A percentile compares a stretch with the other conserved stretches of the same genome.
Evolutionary conservation across 1,140 invertebrate species (phyloP).

Genomic region (Centruroides sculpturatus): DNA sequence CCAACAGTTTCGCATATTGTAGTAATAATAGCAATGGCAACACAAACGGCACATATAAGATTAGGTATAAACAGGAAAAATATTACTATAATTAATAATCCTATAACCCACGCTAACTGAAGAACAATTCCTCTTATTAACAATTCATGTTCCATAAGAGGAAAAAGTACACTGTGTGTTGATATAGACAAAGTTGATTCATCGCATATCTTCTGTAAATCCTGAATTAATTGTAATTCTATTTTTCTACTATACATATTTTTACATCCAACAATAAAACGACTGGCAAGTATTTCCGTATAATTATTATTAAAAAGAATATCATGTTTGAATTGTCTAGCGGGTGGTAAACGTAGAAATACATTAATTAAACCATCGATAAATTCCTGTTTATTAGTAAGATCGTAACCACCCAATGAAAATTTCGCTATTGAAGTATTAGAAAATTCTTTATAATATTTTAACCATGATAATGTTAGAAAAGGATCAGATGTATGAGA

Average conservation of each 20-base stretch:
- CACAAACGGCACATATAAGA: conserved; percentile 78
- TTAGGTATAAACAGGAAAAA: conserved; percentile 92
- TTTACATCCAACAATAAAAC: conserved; percentile 74
- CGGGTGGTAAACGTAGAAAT: conserved; percentile 15
- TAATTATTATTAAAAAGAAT: conserved; percentile 62
- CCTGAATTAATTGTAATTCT: conserved; percentile 75
- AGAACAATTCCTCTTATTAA: conserved; percentile 78
- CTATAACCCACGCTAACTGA: conserved; percentile 83
- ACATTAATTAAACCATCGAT: conserved; percentile 54
- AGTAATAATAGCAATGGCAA: conserved; percentile 84
- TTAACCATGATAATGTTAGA: conserved; percentile 81
- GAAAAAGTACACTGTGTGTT: conserved; percentile 85
- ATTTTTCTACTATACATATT: conserved; percentile 77
- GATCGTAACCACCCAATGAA: conserved; percentile 43
- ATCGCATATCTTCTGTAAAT: conserved; percentile 55
- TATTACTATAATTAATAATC: conserved; percentile 84
- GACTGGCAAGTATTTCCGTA: conserved; percentile 59
- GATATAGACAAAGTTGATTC: conserved; percentile 65
- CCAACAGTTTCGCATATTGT: conserved; percentile 91
- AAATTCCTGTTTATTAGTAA: conserved; percentile 58
- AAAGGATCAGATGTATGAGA: conserved; percentile 48
- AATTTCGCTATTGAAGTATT: conserved; percentile 51
- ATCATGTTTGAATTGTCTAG: conserved; percentile 57
- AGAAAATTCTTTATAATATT: conserved; percentile 63
- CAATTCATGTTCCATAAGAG: conserved; percentile 89